A percentile compares a stretch with the other conserved stretches of the same genome.
These are phyloP conservation scores for Psilanteris sp. DNA, from an alignment of 1,140 invertebrate species.

Conservation along the genomic window DNA sequence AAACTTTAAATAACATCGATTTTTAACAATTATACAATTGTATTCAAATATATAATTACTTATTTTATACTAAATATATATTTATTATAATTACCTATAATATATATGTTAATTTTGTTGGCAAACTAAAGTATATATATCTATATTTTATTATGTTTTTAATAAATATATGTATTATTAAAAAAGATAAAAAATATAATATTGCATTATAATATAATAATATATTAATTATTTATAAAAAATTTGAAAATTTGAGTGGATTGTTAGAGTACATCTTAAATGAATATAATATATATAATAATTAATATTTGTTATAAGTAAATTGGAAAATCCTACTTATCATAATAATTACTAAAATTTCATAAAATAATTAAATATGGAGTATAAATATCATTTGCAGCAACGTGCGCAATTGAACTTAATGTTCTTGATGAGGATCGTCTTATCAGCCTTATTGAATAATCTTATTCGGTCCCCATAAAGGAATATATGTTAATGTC, in stretches of 20 bases:
- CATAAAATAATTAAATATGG: slow-evolving; percentile 66
- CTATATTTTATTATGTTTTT: slow-evolving; percentile 4
- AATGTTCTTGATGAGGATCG: slow-evolving; percentile 35
- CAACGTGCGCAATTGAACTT: slow-evolving; percentile 55
- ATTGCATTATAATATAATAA: slow-evolving; percentile 28
- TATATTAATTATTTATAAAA: slow-evolving; percentile 13
- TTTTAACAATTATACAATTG: slow-evolving; percentile 30
- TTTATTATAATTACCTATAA: slow-evolving; percentile 12
- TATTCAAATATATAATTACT: slow-evolving; percentile 31
- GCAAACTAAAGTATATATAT: slow-evolving; percentile 2
- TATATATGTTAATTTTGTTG: slow-evolving; percentile 6
- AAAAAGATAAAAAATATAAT: slow-evolving; percentile 37
- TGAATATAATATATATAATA: slow-evolving; percentile 18
- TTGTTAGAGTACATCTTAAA: slow-evolving; percentile 15
- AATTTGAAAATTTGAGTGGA: slow-evolving; percentile 24
- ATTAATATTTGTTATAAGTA: slow-evolving; percentile 72
- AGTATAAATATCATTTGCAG: slow-evolving; percentile 70
- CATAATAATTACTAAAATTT: slow-evolving; percentile 62
- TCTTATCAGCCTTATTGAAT: slow-evolving; percentile 39
- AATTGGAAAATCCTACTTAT: slow-evolving; percentile 76
- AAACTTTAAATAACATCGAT: slow-evolving; percentile 42
- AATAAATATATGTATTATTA: slow-evolving; percentile 15
- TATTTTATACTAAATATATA: slow-evolving; percentile 33
- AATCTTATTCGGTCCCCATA: slow-evolving; percentile 13
- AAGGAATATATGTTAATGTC: slow-evolving; percentile 23